Base-by-base conservation (phyloP, 1,140 invertebrate species). In the Euglossa dilemma region DNA sequence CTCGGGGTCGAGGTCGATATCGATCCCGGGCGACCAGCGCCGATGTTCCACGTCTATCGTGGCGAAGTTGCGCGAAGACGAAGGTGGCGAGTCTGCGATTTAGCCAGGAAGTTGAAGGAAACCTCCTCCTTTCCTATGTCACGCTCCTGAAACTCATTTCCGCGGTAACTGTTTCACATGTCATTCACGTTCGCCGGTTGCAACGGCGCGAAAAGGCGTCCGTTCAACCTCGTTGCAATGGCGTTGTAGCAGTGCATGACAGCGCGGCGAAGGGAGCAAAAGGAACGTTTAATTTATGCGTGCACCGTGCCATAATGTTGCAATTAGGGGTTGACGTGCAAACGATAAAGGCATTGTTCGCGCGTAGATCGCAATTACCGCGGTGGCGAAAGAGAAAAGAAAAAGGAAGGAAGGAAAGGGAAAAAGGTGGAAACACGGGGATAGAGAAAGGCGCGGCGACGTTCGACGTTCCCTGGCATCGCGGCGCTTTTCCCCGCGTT, bases 271-370 rank as follows among this genome's bases (percentile, higher is more conserved):
- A 66, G 43, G 69, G 69, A 50, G 69, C 47, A 43, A 80, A 80
- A 80, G 56, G 77, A 28, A 47, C 45, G 43, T 25, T 57, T 72
- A 80, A 80, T 80, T 72, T 80, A 80, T 72, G 67, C 77, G 18
- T 45, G 54, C 36, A 9, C 54, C 12, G 47, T 9, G 28, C 54
- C 66, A 56, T 75, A 81, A 81, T 64, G 79, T 81, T 75, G 79
- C 79, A 75, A 81, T 81, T 81, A 75, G 64, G 59, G 79, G 47
- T n/a, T 75, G 79, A n/a, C 52, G 79, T 54, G 59, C 79, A 45
- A 81, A 75, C 61, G 79, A 81, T 81, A 81, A 66, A 73, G 79
- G 79, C 72, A 81, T 81, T 81, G 79, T 81, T 75, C 59, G 63
- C 80, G 52, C 74, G 52, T 47, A 28, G 47, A 82, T 76, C 54